These are phyloP conservation scores for Drepana arcuata DNA, from an alignment of 1,140 invertebrate species.

Conservation along the genomic window DNA sequence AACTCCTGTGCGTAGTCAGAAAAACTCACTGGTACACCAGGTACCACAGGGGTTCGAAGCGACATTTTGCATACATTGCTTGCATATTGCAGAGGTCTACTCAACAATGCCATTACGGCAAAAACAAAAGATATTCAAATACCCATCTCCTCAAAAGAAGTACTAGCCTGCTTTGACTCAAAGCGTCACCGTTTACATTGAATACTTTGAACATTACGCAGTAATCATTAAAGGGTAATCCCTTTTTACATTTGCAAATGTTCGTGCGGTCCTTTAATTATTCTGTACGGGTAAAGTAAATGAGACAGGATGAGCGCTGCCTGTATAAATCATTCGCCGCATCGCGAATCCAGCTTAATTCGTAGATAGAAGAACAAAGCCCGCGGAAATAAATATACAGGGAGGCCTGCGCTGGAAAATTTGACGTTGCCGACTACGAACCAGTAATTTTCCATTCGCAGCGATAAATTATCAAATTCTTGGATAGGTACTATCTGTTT, in stretches of 20 bases:
- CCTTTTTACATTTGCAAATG: slow-evolving; percentile 57
- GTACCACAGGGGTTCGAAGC: too few species aligned
- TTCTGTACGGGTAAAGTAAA: slow-evolving; percentile 55
- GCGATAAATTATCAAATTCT: slow-evolving; percentile 34
- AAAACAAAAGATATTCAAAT: too few species aligned
- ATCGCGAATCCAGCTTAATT: slow-evolving; percentile 53
- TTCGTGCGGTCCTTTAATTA: slow-evolving; percentile 59
- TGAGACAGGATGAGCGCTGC: slow-evolving; percentile 57
- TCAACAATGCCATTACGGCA: too few species aligned
- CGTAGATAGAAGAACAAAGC: slow-evolving; percentile 60
- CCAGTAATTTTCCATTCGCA: slow-evolving; percentile 27
- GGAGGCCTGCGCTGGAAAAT: slow-evolving; percentile 34
- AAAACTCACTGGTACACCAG: too few species aligned
- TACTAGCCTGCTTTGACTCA: too few species aligned
- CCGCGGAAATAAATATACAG: slow-evolving; percentile 52
- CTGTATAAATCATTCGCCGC: slow-evolving; percentile 64
- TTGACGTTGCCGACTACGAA: slow-evolving; percentile 33
- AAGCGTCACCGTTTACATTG: too few species aligned
- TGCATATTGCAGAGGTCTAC: too few species aligned
- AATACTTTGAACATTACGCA: slow-evolving; percentile 31
- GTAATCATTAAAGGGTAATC: slow-evolving; percentile 49
- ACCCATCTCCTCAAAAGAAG: too few species aligned
- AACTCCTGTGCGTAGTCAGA: too few species aligned
- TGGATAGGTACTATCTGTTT: slow-evolving; percentile 12
- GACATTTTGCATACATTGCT: too few species aligned